phyloP scores from a whole-genome alignment of 2,797 vertebrate genomes.

The Cottoperca gobio region DNA sequence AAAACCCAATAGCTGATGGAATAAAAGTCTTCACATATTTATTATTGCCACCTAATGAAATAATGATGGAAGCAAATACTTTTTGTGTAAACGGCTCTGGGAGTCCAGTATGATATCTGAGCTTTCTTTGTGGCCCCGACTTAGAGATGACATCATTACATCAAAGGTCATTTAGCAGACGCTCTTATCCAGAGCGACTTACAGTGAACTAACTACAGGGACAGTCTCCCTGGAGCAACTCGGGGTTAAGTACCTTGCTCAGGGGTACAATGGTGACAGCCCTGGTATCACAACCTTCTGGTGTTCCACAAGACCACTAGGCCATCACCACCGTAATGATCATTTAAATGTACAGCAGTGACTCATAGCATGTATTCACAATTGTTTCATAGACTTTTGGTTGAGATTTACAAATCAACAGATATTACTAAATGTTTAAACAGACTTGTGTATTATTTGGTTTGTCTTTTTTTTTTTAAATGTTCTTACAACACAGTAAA shows the following conservation, averaged over 20 bases:
- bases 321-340: no score
- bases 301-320: no score
- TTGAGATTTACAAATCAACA: background rate
- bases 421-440: background rate
- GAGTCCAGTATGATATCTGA: background rate
- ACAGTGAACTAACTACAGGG: no score
- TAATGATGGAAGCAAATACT: slow-evolving; percentile 5
- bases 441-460: background rate
- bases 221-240: no score
- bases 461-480: background rate
- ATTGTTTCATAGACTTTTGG: background rate
- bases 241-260: no score
- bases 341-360: slow-evolving; percentile 2
- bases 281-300: no score
- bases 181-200: no score
- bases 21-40: background rate
- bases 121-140: background rate
- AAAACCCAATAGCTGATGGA: background rate
- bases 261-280: no score
- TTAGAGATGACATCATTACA: background rate
- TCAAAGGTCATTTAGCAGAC: no score
- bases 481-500: background rate
- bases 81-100: background rate
- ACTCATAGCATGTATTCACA: background rate
- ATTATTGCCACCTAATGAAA: background rate